Conservation (phyloP, 1,140 invertebrate species). For the Lordiphosa clarofinis region DNA sequence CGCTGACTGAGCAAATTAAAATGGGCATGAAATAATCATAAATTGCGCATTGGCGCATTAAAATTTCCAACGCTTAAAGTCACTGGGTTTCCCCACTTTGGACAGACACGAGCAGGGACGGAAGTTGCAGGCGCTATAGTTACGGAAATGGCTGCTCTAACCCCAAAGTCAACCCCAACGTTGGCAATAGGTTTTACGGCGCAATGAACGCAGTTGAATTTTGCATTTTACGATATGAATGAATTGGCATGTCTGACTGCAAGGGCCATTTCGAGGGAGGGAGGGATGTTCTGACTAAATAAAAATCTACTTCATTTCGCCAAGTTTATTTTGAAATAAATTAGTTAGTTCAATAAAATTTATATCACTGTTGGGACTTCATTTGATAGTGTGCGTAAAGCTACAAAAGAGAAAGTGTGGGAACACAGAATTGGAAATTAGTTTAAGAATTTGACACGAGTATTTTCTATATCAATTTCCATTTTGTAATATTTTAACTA, state of each 20-base stretch:
- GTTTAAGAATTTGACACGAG: too few relatives aligned
- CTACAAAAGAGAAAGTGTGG: too few relatives aligned
- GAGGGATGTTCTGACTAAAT: constrained; percentile 6
- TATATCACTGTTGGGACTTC: too few relatives aligned
- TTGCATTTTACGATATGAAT: constrained; percentile 59
- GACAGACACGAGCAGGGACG: constrained; percentile 27
- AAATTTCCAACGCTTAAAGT: constrained; percentile 61
- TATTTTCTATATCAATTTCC: too few relatives aligned
- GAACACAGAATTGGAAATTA: too few relatives aligned
- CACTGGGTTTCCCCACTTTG: constrained; percentile 30
- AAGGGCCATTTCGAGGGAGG: neutral
- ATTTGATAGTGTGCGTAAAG: too few relatives aligned
- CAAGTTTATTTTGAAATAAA: neutral
- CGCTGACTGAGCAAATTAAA: constrained; percentile 67
- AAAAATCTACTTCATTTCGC: constrained; percentile 1
- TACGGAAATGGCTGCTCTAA: constrained; percentile 46
- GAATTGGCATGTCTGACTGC: constrained; percentile 37
- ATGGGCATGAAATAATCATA: constrained; percentile 68
- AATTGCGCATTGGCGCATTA: constrained; percentile 71
- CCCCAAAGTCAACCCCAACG: too few relatives aligned
- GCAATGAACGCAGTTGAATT: constrained; percentile 59
- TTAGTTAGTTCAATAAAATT: too few relatives aligned
- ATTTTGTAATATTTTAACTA: too few relatives aligned
- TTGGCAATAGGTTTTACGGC: constrained; percentile 61
- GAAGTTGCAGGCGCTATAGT: constrained; percentile 33